These are phyloP conservation scores for Prinia subflava DNA, from an alignment of 2,113 vertebrate species.

Conservation along the genomic window DNA sequence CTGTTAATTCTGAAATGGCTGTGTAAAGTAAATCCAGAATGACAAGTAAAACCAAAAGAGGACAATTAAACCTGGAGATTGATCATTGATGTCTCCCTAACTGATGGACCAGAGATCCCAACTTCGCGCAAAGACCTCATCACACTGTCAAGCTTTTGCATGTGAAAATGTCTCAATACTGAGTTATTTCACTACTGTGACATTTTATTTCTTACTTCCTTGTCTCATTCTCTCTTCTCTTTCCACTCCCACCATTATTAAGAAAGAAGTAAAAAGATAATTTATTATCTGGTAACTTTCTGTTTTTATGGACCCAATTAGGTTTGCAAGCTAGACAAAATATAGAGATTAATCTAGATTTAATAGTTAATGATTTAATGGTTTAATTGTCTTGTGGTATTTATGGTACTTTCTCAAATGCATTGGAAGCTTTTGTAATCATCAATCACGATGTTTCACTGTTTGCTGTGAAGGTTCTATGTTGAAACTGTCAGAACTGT, in stretches of 20 bases:
- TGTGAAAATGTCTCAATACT: neutral
- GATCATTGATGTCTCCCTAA: neutral
- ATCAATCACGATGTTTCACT: neutral
- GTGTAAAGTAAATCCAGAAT: neutral
- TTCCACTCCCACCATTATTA: neutral
- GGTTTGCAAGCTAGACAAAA: neutral
- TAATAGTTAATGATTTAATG: neutral
- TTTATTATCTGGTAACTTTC: neutral
- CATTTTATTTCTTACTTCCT: neutral
- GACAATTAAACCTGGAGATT: neutral
- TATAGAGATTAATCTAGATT: neutral
- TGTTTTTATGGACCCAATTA: neutral
- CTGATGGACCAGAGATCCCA: neutral
- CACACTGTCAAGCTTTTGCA: neutral
- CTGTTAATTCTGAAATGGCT: neutral
- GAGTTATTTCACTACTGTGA: neutral
- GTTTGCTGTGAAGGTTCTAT: neutral
- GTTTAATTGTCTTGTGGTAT: neutral
- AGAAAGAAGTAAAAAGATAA: neutral
- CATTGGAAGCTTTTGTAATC: neutral
- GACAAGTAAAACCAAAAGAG: neutral
- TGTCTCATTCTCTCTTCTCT: neutral
- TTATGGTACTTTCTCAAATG: neutral
- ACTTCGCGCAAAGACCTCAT: neutral
- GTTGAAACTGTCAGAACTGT: neutral